Evolutionary conservation across 1,140 invertebrate species (phyloP).

Genomic region (Branchinecta lynchi): DNA sequence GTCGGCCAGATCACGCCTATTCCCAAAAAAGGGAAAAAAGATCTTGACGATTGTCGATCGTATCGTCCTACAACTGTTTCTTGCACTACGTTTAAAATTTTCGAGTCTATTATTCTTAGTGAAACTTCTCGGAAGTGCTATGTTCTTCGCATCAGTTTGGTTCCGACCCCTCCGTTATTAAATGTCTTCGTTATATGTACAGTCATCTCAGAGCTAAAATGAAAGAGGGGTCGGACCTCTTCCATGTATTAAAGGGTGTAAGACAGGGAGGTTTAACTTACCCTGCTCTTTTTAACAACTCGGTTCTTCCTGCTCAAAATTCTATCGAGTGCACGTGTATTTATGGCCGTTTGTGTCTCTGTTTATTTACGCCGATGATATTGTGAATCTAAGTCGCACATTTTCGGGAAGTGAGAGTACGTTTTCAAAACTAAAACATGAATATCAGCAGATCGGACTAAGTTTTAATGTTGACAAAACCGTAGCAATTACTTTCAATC

Average conservation of each 20-base stretch:
- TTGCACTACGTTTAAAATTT: slow-evolving; percentile 2
- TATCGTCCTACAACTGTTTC: background rate
- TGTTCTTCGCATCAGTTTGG: too few species aligned
- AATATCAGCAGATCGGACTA: slow-evolving; percentile 4
- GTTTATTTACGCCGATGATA: background rate
- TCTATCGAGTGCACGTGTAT: background rate
- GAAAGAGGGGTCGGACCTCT: too few species aligned
- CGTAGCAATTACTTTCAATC: background rate
- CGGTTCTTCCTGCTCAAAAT: too few species aligned
- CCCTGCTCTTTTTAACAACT: too few species aligned
- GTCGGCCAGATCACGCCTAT: too few species aligned
- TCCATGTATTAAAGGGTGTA: too few species aligned
- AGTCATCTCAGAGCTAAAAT: too few species aligned
- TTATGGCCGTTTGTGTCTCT: background rate
- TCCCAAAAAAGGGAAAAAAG: too few species aligned
- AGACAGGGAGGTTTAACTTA: too few species aligned
- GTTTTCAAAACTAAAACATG: background rate
- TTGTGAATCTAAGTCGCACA: slow-evolving; percentile 1
- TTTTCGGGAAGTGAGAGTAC: background rate
- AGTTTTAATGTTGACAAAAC: slow-evolving; percentile 2
- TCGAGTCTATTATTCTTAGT: slow-evolving; percentile 9
- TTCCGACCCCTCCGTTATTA: too few species aligned
- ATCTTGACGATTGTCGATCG: slow-evolving; percentile 5
- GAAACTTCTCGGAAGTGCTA: too few species aligned
- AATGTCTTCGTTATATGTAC: too few species aligned